These are phyloP conservation scores for Hermaeophaga mercurialis DNA, from an alignment of 2,888 invertebrate genomes.

Conservation along the genomic window DNA sequence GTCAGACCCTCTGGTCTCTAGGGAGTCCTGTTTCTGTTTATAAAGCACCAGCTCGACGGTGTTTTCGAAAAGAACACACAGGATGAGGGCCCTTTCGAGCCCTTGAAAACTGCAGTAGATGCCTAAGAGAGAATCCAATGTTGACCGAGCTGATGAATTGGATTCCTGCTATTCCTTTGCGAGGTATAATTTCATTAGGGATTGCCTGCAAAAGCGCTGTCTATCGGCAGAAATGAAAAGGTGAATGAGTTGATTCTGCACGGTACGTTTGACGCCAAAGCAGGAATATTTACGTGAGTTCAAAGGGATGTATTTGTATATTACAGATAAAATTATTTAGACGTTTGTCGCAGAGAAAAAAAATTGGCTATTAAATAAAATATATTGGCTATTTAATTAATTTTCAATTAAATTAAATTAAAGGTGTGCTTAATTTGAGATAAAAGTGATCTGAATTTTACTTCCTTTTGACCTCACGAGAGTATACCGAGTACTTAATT, in stretches of 20 bases:
- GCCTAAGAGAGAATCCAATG: slow-evolving; percentile 36
- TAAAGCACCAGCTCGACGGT: slow-evolving; percentile 45
- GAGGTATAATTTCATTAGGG: slow-evolving; percentile 40
- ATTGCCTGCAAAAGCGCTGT: slow-evolving; percentile 23
- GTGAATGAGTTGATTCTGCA: slow-evolving; percentile 12
- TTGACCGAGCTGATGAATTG: slow-evolving; percentile 44
- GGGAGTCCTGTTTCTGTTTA: slow-evolving; percentile 53
- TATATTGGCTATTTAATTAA: too few species aligned
- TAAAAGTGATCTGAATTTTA: too few species aligned
- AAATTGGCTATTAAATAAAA: too few species aligned
- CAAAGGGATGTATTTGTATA: too few species aligned
- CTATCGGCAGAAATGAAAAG: slow-evolving; percentile 14
- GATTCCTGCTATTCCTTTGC: slow-evolving; percentile 29
- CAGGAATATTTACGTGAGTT: not conserved
- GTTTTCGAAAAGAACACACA: slow-evolving; percentile 50
- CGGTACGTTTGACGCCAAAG: not conserved
- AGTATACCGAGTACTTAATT: too few species aligned
- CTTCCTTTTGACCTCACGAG: too few species aligned
- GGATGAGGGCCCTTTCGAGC: slow-evolving; percentile 44
- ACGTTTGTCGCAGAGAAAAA: too few species aligned
- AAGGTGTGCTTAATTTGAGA: too few species aligned
- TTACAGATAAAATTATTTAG: too few species aligned
- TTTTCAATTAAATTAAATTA: too few species aligned
- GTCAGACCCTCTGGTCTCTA: slow-evolving; percentile 50
- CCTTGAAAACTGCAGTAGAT: slow-evolving; percentile 34